Evolutionary conservation across 2,113 vertebrate genomes (phyloP).

Genomic region (Candoia aspera): DNA sequence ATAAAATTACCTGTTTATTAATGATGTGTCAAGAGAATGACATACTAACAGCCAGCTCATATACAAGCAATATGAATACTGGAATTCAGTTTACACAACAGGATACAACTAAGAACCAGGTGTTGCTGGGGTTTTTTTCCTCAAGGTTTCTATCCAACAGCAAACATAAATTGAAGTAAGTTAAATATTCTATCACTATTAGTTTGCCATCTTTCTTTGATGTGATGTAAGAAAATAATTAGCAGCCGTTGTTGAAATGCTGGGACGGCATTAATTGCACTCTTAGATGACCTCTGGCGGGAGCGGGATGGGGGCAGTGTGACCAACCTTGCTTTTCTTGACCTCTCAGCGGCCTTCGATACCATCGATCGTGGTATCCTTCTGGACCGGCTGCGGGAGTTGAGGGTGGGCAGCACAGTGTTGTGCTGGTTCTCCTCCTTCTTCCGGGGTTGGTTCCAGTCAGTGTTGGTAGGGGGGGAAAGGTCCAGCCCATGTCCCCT

Average conservation of each 20-base stretch:
- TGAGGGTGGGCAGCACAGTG: no score
- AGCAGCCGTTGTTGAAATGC: conserved; percentile 35
- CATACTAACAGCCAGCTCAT: conserved; percentile 62
- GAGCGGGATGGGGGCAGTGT: no score
- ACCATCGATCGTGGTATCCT: no score
- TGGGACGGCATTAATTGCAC: no score
- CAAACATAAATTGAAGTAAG: conserved; percentile 59
- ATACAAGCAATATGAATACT: conserved; percentile 64
- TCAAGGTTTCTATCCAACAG: conserved; percentile 65
- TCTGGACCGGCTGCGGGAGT: no score
- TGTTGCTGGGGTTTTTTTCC: conserved; percentile 70
- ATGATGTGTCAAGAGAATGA: conserved; percentile 74
- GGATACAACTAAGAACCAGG: conserved; percentile 58
- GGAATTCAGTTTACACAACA: conserved; percentile 58
- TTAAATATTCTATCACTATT: conserved; percentile 11
- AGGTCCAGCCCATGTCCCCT: no score
- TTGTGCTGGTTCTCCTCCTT: no score
- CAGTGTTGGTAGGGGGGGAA: no score
- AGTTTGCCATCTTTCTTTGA: conserved; percentile 46
- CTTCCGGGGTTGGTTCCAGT: no score
- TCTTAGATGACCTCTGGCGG: no score
- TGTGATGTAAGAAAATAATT: conserved; percentile 47
- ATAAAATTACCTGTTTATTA: conserved; percentile 81
- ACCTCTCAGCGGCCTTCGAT: no score
- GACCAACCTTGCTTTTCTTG: no score